Conservation (phyloP, 2,888 invertebrate species). For the Leptopterna dolabrata region DNA sequence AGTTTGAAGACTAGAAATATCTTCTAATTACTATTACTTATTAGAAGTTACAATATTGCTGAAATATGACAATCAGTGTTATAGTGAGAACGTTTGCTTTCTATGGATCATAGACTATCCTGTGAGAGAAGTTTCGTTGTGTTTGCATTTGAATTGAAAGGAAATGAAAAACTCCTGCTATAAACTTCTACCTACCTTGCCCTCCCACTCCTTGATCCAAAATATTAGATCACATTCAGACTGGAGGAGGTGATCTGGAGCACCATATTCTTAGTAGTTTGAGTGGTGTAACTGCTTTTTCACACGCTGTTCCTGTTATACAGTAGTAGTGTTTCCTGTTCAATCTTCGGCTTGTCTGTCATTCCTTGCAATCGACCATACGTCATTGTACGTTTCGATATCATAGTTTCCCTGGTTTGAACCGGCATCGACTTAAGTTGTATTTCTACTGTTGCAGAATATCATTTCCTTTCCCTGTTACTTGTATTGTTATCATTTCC, state of each 20-base stretch:
- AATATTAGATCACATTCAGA: background rate
- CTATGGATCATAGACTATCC: background rate
- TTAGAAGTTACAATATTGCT: slow-evolving; percentile 28
- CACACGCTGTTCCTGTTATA: no score
- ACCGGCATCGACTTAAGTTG: background rate
- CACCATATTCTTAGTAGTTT: no score
- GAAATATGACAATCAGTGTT: slow-evolving; percentile 47
- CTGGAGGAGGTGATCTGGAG: background rate
- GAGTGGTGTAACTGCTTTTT: no score
- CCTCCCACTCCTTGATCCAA: background rate
- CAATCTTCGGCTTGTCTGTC: no score
- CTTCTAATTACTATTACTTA: slow-evolving; percentile 7
- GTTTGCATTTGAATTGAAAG: background rate
- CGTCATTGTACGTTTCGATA: no score
- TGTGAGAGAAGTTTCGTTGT: background rate
- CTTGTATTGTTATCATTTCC: background rate
- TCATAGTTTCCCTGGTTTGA: no score
- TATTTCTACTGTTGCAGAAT: background rate
- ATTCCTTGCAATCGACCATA: no score
- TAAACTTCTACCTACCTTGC: background rate
- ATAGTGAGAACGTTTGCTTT: slow-evolving; percentile 40
- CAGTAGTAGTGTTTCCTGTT: no score
- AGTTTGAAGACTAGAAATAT: slow-evolving; percentile 17
- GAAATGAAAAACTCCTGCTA: background rate
- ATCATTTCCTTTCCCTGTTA: background rate